These are phyloP conservation scores for Malurus alboscapulatus DNA, from an alignment of 2,113 vertebrate genomes.

Conservation along the genomic window DNA sequence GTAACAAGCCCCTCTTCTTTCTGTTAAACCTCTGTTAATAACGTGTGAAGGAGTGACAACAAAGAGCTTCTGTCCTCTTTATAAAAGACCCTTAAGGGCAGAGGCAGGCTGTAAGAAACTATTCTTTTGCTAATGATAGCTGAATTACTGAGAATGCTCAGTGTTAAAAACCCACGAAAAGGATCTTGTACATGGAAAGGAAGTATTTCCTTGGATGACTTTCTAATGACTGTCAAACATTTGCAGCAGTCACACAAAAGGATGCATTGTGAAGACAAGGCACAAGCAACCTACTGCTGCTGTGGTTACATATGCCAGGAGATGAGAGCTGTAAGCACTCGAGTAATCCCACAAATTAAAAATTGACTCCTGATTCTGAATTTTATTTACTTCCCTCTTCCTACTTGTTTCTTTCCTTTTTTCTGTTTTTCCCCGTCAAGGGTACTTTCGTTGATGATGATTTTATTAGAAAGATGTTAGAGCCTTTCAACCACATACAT, in stretches of 20 bases:
- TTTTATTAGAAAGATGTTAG: not conserved
- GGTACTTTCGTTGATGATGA: not conserved
- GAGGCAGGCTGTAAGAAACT: conserved; percentile 54
- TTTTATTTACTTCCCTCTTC: not conserved
- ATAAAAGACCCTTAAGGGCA: conserved; percentile 59
- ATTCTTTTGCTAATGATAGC: conserved; percentile 71
- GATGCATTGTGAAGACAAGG: conserved; percentile 59
- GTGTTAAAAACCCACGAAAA: conserved; percentile 55
- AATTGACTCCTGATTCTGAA: not conserved
- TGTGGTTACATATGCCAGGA: not conserved
- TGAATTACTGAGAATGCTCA: conserved; percentile 64
- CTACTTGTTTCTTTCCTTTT: accelerated
- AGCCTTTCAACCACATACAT: not conserved
- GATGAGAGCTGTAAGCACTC: not conserved
- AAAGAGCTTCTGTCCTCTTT: conserved; percentile 69
- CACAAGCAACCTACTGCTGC: not conserved
- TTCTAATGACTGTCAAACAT: conserved; percentile 71
- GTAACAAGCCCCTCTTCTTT: conserved; percentile 56
- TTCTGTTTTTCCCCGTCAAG: not conserved
- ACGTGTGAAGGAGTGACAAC: conserved; percentile 63
- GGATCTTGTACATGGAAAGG: conserved; percentile 64
- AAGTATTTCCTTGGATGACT: conserved; percentile 70
- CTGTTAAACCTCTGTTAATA: conserved; percentile 63
- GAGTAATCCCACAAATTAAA: not conserved
- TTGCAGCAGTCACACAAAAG: conserved; percentile 61